These are phyloP conservation scores for Aldrovandia affinis DNA, from an alignment of 2,797 vertebrate species.

Conservation along the genomic window DNA sequence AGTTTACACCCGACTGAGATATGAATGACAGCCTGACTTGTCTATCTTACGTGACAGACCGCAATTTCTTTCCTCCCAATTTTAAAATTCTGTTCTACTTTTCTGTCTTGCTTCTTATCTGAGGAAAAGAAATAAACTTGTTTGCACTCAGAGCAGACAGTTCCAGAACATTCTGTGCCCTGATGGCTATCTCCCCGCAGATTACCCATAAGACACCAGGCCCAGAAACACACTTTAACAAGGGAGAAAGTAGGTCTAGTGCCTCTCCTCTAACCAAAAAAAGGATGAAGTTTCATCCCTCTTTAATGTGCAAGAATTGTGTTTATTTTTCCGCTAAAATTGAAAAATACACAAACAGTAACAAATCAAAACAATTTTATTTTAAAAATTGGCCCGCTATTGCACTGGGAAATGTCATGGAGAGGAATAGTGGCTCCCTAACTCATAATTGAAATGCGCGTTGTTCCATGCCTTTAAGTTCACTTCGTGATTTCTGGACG, in stretches of 20 bases:
- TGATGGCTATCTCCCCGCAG: conserved; percentile 41
- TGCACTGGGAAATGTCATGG: neutral
- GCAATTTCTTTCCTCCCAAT: conserved; percentile 8
- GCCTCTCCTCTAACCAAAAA: conserved; percentile 7
- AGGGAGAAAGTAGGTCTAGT: conserved; percentile 55
- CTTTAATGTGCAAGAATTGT: conserved; percentile 32
- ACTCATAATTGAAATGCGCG: neutral
- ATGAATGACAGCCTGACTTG: neutral
- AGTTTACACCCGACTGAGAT: neutral
- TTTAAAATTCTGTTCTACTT: conserved; percentile 30
- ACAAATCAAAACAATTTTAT: neutral
- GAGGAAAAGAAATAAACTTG: conserved; percentile 7
- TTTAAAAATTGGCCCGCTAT: neutral
- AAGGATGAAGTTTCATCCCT: conserved; percentile 38
- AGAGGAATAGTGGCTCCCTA: neutral
- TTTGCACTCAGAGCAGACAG: conserved; percentile 44
- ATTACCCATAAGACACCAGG: conserved; percentile 54
- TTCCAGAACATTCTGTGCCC: conserved; percentile 54
- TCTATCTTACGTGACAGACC: neutral
- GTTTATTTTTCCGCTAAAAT: conserved; percentile 41
- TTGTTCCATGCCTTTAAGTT: neutral
- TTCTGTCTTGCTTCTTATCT: conserved; percentile 20
- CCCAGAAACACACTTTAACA: conserved; percentile 60
- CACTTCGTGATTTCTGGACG: neutral
- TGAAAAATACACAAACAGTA: neutral